Conservation (phyloP, 2,888 invertebrate genomes). For the Gnatocerus cornutus region DNA sequence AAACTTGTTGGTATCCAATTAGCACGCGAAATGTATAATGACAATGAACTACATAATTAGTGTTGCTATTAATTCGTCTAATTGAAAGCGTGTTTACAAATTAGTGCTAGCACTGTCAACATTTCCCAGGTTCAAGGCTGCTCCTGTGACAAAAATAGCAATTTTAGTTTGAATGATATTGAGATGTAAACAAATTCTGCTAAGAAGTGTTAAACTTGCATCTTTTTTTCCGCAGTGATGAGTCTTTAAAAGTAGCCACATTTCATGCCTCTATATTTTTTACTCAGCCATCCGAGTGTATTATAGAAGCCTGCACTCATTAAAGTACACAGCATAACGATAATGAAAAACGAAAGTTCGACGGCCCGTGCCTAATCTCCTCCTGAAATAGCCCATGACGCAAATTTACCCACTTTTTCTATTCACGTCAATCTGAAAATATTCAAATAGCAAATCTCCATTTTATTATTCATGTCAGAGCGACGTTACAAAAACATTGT, state of each 20-base stretch:
- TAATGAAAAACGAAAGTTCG: constrained; percentile 11
- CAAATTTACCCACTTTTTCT: constrained; percentile 13
- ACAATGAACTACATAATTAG: constrained; percentile 10
- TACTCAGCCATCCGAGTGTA: not conserved
- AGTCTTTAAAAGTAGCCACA: not conserved
- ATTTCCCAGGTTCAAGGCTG: not conserved
- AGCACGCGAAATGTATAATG: not conserved
- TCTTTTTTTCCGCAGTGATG: too few relatives aligned
- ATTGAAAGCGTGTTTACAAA: constrained; percentile 4
- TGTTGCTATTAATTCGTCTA: constrained; percentile 8
- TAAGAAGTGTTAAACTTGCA: too few relatives aligned
- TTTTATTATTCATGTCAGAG: constrained; percentile 29
- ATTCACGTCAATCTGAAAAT: constrained; percentile 20
- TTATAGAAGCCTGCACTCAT: not conserved
- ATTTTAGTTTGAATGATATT: too few relatives aligned
- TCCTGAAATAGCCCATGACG: constrained; percentile 11
- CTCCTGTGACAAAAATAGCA: constrained; percentile 4
- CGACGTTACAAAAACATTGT: constrained; percentile 23
- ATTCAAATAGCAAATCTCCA: constrained; percentile 19
- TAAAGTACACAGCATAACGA: constrained; percentile 11
- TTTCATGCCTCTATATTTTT: constrained; percentile 2
- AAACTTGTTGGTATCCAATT: not conserved
- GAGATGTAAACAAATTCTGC: too few relatives aligned
- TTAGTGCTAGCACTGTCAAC: not conserved
- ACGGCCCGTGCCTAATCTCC: constrained; percentile 5